Evolutionary conservation across 1,140 invertebrate species (phyloP).

Genomic region (Megalonaias nervosa): DNA sequence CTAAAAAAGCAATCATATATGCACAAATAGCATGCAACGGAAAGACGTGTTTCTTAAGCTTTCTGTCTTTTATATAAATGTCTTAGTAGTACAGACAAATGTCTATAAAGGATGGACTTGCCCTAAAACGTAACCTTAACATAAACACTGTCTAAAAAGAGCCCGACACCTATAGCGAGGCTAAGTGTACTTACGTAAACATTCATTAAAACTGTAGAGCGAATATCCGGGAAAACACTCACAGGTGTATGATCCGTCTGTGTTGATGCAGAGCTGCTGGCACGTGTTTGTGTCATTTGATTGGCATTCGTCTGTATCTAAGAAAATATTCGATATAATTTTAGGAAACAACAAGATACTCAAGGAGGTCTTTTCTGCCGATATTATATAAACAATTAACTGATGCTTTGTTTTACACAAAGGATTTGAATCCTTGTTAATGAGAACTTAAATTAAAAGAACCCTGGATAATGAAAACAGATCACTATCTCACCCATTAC

Average conservation of each 20-base stretch:
- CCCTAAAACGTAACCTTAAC: neutral
- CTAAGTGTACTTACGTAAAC: constrained; percentile 15
- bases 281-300: constrained; percentile 35
- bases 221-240: constrained; percentile 51
- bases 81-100: no score
- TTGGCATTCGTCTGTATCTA: constrained; percentile 63
- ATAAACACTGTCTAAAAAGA: neutral
- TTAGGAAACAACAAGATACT: neutral
- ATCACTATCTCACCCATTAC: no score
- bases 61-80: no score
- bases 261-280: constrained; percentile 57
- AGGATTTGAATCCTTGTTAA: neutral
- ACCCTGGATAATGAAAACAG: neutral
- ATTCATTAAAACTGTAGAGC: constrained; percentile 11
- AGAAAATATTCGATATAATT: constrained; percentile 51
- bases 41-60: no score
- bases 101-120: neutral
- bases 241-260: constrained; percentile 50
- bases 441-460: neutral
- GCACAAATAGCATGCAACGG: no score
- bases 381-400: neutral
- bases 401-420: neutral
- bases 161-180: neutral
- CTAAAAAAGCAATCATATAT: no score
- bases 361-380: neutral